A percentile compares a stretch with the other conserved stretches of the same genome.
phyloP scores from a whole-genome alignment of 2,888 invertebrate species.

The Phengaris alcon region DNA sequence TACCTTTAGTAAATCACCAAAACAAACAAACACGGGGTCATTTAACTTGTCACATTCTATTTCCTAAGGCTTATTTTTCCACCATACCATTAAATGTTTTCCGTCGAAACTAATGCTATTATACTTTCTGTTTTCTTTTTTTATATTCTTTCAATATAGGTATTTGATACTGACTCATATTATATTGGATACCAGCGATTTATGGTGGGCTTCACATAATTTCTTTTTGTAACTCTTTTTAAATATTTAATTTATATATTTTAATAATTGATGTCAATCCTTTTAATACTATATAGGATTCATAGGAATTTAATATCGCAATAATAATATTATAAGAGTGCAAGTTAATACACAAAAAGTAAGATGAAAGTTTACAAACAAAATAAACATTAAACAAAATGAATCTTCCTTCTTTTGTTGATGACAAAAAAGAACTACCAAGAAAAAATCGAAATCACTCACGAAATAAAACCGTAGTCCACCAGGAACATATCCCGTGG shows the following conservation, averaged over 20 bases:
- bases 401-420: constrained; percentile 20
- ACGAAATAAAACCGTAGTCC: constrained; percentile 32
- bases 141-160: not conserved
- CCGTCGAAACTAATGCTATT: constrained; percentile 35
- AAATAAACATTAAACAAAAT: not conserved
- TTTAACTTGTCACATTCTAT: constrained; percentile 44
- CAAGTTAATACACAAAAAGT: not conserved
- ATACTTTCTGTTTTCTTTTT: constrained; percentile 4
- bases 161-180: not conserved
- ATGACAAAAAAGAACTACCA: constrained; percentile 28
- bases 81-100: constrained; percentile 36
- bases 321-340: not conserved
- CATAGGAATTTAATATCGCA: no score
- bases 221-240: not conserved
- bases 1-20: constrained; percentile 57
- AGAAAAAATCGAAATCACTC: constrained; percentile 33
- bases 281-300: not conserved
- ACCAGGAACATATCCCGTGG: constrained; percentile 35
- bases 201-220: not conserved
- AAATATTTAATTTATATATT: not conserved
- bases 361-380: not conserved
- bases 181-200: not conserved
- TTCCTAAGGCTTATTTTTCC: constrained; percentile 32
- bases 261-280: not conserved
- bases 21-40: constrained; percentile 54